Conservation (phyloP, 2,888 invertebrate species). For the Monochamus alternatus region DNA sequence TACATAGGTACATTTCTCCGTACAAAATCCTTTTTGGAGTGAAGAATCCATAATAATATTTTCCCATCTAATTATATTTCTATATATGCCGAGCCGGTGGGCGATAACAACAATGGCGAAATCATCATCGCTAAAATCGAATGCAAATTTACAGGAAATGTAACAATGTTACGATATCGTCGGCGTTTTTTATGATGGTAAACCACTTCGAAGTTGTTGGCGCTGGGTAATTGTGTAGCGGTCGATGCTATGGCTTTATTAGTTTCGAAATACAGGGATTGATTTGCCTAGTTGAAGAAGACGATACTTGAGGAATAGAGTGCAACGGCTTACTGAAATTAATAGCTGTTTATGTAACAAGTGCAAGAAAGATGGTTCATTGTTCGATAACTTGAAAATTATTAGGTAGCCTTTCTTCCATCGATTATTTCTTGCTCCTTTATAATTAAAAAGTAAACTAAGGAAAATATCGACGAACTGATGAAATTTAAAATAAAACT, state of each 20-base stretch:
- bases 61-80: slow-evolving; percentile 44
- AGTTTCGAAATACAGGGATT: not conserved
- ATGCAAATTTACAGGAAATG: slow-evolving; percentile 52
- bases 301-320: too few relatives aligned
- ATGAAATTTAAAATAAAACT: too few relatives aligned
- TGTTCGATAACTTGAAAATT: too few relatives aligned
- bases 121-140: slow-evolving; percentile 49
- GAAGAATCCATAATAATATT: slow-evolving; percentile 40
- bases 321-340: too few relatives aligned
- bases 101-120: slow-evolving; percentile 53
- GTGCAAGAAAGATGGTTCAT: too few relatives aligned
- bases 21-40: slow-evolving; percentile 33
- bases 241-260: slow-evolving; percentile 18
- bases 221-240: not conserved
- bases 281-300: too few relatives aligned
- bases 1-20: slow-evolving; percentile 3
- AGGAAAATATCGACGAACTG: too few relatives aligned
- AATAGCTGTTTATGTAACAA: too few relatives aligned
- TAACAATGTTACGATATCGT: slow-evolving; percentile 43
- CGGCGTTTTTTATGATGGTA: slow-evolving; percentile 24
- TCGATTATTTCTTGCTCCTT: too few relatives aligned
- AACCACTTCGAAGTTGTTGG: not conserved
- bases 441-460: too few relatives aligned
- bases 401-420: too few relatives aligned
- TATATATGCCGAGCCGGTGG: slow-evolving; percentile 51